Base-by-base conservation (phyloP, 2,113 vertebrate species). In the Hippopotamus amphibius region DNA sequence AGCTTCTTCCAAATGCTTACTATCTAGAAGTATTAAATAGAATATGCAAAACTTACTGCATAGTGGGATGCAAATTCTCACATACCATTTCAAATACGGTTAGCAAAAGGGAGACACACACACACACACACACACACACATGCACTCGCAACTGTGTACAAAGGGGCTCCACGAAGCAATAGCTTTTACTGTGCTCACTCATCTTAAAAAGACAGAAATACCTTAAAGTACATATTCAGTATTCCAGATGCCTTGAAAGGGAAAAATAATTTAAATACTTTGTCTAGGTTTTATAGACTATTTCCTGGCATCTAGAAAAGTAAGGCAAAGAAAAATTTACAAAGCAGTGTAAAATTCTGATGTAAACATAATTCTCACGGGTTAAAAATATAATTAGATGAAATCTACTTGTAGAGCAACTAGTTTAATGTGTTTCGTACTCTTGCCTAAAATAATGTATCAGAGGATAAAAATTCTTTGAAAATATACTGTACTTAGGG, bases 301-400 rank as follows among this genome's bases (percentile, higher is more conserved):
- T 66, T 83, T 79, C 84, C 87, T 97, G 72, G 85, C 68, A 92
- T 69, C 37, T 77, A 81, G 15, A 57, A 91, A 94, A 91, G 41
- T 24, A 55, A 55, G 12, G 24, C 6, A 63, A 72, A 88, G 53
- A 48, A 80, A 74, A 88, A 48, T 30, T 79, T 88, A 93, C 28
- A 37, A 86, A 17, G 43, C 41, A 46, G 81, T 80, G 61, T 55
- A 90, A 94, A 97, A 84, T 57, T 76, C 37, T 53, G 69, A 92
- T 74, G 74, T 43, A 82, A 96, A 87, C 53, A 55, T 33, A 86
- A 92, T 24, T 41, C 17, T 77, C 30, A 19, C 7, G 15, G 87
- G 43, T 90, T 87, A 84, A 94, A 97, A 95, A 80, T 68, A 87
- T 16, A 88, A 69, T 84, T 26, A 76, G 57, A 79, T 80, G 41